Evolutionary conservation across 2,797 vertebrate genomes (phyloP).

Genomic region (Phataginus tricuspis): DNA sequence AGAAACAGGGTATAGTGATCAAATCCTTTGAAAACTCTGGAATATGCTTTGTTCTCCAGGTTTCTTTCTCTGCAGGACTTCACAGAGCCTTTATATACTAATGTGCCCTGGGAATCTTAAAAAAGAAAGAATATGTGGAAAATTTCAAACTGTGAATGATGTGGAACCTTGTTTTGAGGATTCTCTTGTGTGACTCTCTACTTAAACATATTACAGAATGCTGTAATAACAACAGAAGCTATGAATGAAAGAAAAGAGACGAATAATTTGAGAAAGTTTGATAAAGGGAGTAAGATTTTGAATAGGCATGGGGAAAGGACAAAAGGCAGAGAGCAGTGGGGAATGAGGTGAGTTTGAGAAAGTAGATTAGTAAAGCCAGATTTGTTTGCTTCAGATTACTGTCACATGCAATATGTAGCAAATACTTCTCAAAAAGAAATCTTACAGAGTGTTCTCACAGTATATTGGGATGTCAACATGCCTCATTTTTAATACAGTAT

Average conservation of each 20-base stretch:
- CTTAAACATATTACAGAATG: neutral
- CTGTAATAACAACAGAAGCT: neutral
- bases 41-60: neutral
- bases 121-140: neutral
- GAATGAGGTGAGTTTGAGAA: neutral
- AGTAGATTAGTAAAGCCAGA: neutral
- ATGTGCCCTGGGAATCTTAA: neutral
- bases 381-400: neutral
- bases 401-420: neutral
- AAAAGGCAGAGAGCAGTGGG: neutral
- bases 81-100: neutral
- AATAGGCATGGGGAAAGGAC: neutral
- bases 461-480: neutral
- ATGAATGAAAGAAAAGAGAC: neutral
- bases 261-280: neutral
- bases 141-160: neutral
- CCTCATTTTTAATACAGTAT: conserved; percentile 9
- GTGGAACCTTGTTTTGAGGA: neutral
- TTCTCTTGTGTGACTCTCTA: neutral
- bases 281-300: neutral
- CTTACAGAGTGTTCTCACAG: neutral
- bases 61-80: neutral
- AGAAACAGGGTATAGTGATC: neutral
- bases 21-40: neutral
- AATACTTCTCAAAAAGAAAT: neutral